Evolutionary conservation across 2,113 vertebrate species (phyloP), one percentile per base, ranked within the genome.

Genomic region (Isurus oxyrinchus): DNA sequence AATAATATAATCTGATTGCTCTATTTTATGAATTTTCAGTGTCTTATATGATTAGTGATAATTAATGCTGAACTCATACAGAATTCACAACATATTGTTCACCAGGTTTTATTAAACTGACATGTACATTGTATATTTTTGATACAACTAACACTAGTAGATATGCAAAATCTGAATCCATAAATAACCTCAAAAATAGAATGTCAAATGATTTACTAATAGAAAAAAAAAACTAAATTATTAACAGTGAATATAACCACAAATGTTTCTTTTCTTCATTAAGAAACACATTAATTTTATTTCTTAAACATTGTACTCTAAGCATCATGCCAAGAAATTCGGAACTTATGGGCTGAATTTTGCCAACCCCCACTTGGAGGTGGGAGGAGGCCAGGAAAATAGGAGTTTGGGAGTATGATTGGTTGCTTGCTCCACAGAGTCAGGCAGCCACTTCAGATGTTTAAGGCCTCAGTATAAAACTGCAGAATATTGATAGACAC

Each of bases 41-140:
- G 55, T 55, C 21, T 90, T 49, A 11, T 10, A 61, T 59, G 10
- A 93, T 35, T 59, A 93, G n/a, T 93, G 57, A 59, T 57, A 31
- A n/a, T 61, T 57, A 57, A 93, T 61, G 57, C 59, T 93, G 88
- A 91, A 25, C 27, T 31, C 40, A 61, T 14, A 61, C 55, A 93
- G 27, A 11, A 14, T 61, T 14, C 27, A 61, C 57, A 93, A 61
- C 57, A 93, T 93, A 16, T 61, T 63, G 31, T 87, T 49, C 84
- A 93, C 61, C 59, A 93, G 57, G 90, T 35, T 93, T 93, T 57
- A 93, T 61, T 93, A 19, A 93, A 61, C n/a, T 93, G 90, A n/a
- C 31, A 63, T 93, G 27, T 63, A 35, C 21, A 13, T 35, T 93
- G 57, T 93, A 93, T 13, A 19, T 61, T 93, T 93, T 63, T n/a